Evolutionary conservation across 2,113 vertebrate species (phyloP).

Genomic region (Urocitellus parryii): DNA sequence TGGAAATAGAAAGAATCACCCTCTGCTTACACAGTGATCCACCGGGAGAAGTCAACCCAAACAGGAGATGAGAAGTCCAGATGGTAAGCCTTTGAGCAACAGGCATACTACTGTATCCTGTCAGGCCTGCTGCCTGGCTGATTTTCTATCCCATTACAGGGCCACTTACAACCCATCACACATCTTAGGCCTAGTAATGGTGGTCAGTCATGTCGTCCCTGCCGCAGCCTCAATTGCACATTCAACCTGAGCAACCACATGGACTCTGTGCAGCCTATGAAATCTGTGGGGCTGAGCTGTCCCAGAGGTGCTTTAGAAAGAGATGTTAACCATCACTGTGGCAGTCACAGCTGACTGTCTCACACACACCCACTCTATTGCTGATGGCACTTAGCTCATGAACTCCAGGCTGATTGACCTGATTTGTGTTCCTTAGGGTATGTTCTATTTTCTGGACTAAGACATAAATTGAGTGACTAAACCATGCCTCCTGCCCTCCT

Average conservation of each 20-base stretch:
- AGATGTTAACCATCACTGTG: not conserved
- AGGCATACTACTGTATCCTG: not conserved
- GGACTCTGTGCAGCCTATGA: not conserved
- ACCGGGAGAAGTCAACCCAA: not conserved
- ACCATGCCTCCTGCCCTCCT: no score
- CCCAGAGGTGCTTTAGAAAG: not conserved
- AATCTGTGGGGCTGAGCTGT: not conserved
- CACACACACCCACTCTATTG: not conserved
- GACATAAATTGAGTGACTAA: not conserved
- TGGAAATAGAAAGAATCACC: not conserved
- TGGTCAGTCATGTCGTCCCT: not conserved
- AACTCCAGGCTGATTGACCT: not conserved
- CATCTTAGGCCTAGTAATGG: not conserved
- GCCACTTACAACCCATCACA: not conserved
- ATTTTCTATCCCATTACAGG: not conserved
- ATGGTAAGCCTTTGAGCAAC: not conserved
- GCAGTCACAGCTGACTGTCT: not conserved
- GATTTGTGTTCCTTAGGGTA: no score
- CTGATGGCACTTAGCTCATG: not conserved
- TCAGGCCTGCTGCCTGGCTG: not conserved
- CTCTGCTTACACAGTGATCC: not conserved
- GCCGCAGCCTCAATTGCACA: not conserved
- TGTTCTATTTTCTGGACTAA: not conserved
- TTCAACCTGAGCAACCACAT: fast-evolving
- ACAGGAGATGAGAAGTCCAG: not conserved